These are phyloP conservation scores for Sebastes hubbsi DNA, from an alignment of 2,797 vertebrate genomes.

Conservation along the genomic window DNA sequence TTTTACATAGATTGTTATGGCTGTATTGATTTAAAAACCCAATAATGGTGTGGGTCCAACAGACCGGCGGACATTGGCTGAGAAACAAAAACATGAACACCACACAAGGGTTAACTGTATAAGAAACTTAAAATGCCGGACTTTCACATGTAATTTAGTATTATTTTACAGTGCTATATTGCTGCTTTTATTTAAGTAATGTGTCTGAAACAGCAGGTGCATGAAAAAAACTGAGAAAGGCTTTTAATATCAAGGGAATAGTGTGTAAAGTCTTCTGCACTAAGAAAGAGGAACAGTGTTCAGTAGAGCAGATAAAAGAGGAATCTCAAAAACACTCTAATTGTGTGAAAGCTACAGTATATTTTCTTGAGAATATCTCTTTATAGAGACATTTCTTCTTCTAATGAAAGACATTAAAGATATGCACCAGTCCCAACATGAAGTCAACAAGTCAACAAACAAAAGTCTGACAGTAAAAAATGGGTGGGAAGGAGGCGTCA, in stretches of 20 bases:
- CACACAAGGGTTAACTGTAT: too few species aligned
- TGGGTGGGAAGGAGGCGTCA: conserved; percentile 38
- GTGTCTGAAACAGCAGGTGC: conserved; percentile 3
- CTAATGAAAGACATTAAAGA: neutral
- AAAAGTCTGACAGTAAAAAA: conserved; percentile 53
- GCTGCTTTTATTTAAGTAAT: neutral
- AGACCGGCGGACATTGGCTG: too few species aligned
- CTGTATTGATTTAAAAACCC: too few species aligned
- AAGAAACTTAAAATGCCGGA: neutral
- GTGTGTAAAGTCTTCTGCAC: neutral
- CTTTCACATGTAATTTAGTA: neutral
- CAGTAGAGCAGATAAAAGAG: conserved; percentile 9
- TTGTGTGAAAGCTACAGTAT: neutral
- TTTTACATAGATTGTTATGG: too few species aligned
- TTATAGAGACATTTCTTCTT: neutral
- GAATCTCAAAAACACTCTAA: neutral
- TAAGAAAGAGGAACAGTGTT: conserved; percentile 39
- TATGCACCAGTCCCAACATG: neutral
- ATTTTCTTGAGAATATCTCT: neutral
- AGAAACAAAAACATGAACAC: too few species aligned
- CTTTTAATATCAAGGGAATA: neutral
- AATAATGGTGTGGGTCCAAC: too few species aligned
- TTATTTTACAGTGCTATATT: neutral
- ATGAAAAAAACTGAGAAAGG: neutral
- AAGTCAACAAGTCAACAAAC: conserved; percentile 13